Evolutionary conservation across 2,113 vertebrate species (phyloP).

Genomic region (Dipodomys spectabilis): DNA sequence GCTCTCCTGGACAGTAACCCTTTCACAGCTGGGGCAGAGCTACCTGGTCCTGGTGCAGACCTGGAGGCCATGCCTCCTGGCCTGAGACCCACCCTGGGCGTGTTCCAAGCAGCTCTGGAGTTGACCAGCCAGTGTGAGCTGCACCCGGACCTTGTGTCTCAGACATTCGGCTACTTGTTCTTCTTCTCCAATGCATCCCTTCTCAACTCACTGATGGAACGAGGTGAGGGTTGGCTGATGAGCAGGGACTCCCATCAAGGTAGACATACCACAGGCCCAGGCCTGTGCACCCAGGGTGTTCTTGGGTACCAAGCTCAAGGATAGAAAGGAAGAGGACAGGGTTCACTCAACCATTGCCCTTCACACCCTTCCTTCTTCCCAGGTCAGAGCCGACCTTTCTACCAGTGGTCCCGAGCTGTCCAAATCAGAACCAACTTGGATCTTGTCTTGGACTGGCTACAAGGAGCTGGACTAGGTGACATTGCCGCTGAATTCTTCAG

Average conservation of each 20-base stretch:
- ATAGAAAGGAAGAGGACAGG: background rate
- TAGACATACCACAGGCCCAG: background rate
- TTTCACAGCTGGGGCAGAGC: conserved; percentile 85
- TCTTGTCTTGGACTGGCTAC: conserved; percentile 94
- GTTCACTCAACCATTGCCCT: background rate
- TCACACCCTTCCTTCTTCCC: background rate
- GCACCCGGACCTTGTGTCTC: conserved; percentile 94
- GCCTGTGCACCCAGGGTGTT: background rate
- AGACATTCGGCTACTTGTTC: conserved; percentile 96
- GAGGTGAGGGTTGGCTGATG: conserved; percentile 86
- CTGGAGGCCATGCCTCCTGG: conserved; percentile 90
- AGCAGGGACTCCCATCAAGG: background rate
- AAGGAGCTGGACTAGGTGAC: conserved; percentile 93
- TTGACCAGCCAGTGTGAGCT: conserved; percentile 91
- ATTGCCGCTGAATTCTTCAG: conserved; percentile 95
- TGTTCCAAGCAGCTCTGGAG: conserved; percentile 92
- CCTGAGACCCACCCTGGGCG: conserved; percentile 91
- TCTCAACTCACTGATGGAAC: conserved; percentile 94
- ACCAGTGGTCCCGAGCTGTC: conserved; percentile 95
- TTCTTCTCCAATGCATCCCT: conserved; percentile 98
- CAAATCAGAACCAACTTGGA: conserved; percentile 95
- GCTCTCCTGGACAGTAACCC: conserved; percentile 94
- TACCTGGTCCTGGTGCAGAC: conserved; percentile 81
- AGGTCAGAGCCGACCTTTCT: conserved; percentile 89
- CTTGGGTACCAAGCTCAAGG: background rate